Conservation (phyloP, 2,797 vertebrate species). For the Myotis myotis region DNA sequence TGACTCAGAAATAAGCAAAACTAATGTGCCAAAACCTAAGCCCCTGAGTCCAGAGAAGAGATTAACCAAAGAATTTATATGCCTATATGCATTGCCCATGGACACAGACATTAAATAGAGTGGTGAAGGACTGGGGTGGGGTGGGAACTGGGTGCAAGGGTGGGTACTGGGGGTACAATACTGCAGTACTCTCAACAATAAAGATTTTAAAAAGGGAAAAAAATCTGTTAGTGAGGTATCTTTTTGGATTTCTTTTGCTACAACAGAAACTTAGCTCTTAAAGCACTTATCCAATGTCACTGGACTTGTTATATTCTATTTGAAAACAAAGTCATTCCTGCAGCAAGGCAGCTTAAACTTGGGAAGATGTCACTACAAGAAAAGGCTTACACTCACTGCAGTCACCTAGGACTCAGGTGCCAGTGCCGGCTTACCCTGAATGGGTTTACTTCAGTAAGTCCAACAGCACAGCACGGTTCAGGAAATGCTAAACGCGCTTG, state of each 20-base stretch:
- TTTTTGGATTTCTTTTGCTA: background rate
- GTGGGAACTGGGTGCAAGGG: too few species aligned
- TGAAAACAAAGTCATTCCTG: background rate
- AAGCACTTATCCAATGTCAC: background rate
- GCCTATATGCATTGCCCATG: too few species aligned
- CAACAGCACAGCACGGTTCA: background rate
- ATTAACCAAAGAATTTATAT: too few species aligned
- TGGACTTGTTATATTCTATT: background rate
- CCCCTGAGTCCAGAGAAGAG: background rate
- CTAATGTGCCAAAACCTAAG: background rate
- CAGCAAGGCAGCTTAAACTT: background rate
- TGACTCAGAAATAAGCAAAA: background rate
- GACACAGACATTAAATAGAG: too few species aligned
- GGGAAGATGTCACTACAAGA: conserved; percentile 17
- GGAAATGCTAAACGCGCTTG: conserved; percentile 10
- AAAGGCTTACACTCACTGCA: background rate
- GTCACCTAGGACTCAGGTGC: background rate
- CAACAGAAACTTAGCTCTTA: conserved; percentile 28
- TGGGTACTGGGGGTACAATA: too few species aligned
- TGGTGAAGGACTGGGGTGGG: too few species aligned
- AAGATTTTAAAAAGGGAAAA: background rate
- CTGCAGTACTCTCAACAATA: too few species aligned
- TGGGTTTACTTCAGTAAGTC: background rate
- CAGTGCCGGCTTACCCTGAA: background rate
- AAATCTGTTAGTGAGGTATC: background rate